Evolutionary conservation across 2,113 vertebrate species (phyloP), one percentile per base, ranked within the genome.

Genomic region (Planiliza haematocheilus): DNA sequence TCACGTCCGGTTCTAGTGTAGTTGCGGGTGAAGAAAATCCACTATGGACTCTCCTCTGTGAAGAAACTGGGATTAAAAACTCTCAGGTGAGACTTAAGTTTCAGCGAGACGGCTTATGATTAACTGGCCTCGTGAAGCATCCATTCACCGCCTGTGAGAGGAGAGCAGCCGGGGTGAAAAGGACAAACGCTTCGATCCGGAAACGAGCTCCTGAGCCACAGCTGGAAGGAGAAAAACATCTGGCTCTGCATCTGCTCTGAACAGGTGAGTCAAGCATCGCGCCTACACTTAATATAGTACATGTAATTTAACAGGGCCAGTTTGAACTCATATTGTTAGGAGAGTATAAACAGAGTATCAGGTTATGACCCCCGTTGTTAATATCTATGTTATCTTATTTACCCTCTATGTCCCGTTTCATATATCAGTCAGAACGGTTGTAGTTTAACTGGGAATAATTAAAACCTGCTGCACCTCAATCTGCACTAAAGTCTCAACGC

Each of bases 261-360:
- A 43, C 36, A 70, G 69, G 82, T 84, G 49, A 77, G 82, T 50
- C 17, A 6, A 42, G 45, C 24, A 30, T 2, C 5, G 24, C 24
- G 24, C 24, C 24, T 24, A 43, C 24, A 0, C 46, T 39, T 55
- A 34, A 2, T 7, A 16, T 39, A 39, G 50, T 39, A 5, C 24
- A 30, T 16, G 13, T 4, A 16, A 51, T 24, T 14, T 9, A 14
- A 51, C 14, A 43, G 5, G 6, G n/a, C n/a, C n/a, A n/a, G n/a
- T n/a, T n/a, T n/a, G n/a, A n/a, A n/a, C n/a, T n/a, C n/a, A n/a
- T n/a, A n/a, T n/a, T n/a, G n/a, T n/a, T n/a, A n/a, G n/a, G n/a
- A n/a, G n/a, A n/a, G n/a, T n/a, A n/a, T n/a, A n/a, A n/a, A n/a
- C n/a, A n/a, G n/a, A n/a, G n/a, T n/a, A n/a, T n/a, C n/a, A n/a